Evolutionary conservation across 2,888 invertebrate species (phyloP).

Genomic region (Epirrhoe alternata): DNA sequence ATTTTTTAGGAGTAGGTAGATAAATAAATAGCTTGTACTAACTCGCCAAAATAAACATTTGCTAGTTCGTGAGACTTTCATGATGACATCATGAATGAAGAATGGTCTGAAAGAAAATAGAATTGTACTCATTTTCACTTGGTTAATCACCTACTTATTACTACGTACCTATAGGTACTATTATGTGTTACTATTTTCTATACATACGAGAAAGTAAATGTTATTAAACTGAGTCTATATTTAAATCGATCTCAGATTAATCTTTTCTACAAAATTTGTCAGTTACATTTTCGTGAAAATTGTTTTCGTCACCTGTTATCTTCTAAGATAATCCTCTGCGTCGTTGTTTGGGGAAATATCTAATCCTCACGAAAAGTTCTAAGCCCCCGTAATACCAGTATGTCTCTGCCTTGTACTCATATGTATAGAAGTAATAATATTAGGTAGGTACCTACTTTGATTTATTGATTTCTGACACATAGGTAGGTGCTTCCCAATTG

Average conservation of each 20-base stretch:
- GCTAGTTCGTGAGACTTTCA: constrained; percentile 5
- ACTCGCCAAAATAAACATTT: constrained; percentile 20
- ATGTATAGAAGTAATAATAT: too few species aligned
- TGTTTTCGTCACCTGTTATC: constrained; percentile 28
- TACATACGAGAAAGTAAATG: background rate
- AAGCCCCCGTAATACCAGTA: constrained; percentile 27
- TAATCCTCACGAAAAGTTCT: constrained; percentile 32
- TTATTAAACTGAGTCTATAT: background rate
- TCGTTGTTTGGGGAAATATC: constrained; percentile 30
- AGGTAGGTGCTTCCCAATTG: too few species aligned
- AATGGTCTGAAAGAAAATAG: constrained; percentile 1
- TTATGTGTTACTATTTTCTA: background rate
- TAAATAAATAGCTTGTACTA: constrained; percentile 7
- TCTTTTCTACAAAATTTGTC: background rate
- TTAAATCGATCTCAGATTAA: background rate
- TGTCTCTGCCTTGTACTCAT: constrained; percentile 9
- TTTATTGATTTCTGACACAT: too few species aligned
- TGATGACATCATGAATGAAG: constrained; percentile 2
- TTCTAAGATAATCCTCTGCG: constrained; percentile 21
- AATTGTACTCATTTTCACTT: background rate
- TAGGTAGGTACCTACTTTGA: too few species aligned
- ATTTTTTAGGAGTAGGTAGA: background rate
- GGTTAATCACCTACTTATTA: background rate
- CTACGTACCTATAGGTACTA: too few species aligned
- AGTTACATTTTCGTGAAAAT: constrained; percentile 9